Evolutionary conservation across 2,113 vertebrate genomes (phyloP), one percentile per base, ranked within the genome.

Genomic region (Pagrus major): DNA sequence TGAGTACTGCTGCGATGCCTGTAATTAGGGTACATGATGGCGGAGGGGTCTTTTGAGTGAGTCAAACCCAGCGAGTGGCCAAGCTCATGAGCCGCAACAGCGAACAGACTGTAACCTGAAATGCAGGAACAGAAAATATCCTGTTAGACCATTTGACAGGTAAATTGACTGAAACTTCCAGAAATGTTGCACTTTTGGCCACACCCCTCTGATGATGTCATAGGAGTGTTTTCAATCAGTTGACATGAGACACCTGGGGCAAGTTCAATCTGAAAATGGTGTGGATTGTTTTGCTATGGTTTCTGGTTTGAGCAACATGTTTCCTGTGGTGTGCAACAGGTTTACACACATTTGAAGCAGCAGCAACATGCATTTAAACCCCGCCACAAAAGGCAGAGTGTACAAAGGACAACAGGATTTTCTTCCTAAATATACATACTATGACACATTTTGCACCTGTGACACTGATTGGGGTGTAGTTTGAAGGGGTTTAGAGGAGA

Each of bases 11-110:
- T 84, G 29, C 91, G 82, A 67, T 93, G 90, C 85, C 92, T 95
- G 71, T 96, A 96, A 29, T 88, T 95, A 12, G 95, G 94, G 79
- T 94, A 92, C 91, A 95, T 96, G 70, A 96, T 81, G 27, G 93
- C 93, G 15, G 93, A 91, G 0, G 93, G 93, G 16, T 95, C 94
- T 74, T 60, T 91, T 16, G 93, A 96, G 78, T 95, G 95, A 29
- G 91, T 72, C 25, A 96, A 90, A 27, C 95, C 95, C 73, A 96
- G 84, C 0, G 94, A 94, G 39, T 95, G 94, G 15, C 95, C 95
- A 54, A 96, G 93, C 88, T 96, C 94, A 65, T 96, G 94, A 74
- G 91, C 90, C n/a, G 94, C 94, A 23, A 93, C 83, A 1, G 93
- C 92, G 49, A 94, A 93, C 51, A 95, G 90, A 52, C 86, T 95